phyloP scores from a whole-genome alignment of 2,797 vertebrate genomes.

The Centroberyx gerrardi region DNA sequence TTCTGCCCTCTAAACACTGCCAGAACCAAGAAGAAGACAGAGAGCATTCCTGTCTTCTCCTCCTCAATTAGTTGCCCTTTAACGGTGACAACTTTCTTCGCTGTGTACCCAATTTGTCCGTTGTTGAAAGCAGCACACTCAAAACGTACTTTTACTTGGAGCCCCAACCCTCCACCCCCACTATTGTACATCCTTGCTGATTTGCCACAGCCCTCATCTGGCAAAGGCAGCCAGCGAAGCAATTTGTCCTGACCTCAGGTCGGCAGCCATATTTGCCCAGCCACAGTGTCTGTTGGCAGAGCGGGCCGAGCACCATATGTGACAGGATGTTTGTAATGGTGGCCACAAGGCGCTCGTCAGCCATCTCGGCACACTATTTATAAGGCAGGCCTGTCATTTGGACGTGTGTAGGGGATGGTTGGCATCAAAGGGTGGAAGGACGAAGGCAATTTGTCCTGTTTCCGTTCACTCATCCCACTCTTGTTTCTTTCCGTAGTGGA shows the following conservation, averaged over 20 bases:
- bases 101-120: neutral
- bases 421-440: slow-evolving; percentile 37
- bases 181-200: slow-evolving; percentile 12
- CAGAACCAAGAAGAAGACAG: too few relatives aligned
- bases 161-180: slow-evolving; percentile 1
- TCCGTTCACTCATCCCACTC: slow-evolving; percentile 42
- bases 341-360: slow-evolving; percentile 53
- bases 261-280: slow-evolving; percentile 65
- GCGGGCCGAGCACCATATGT: slow-evolving; percentile 71
- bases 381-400: slow-evolving; percentile 59
- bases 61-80: neutral
- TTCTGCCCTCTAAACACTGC: too few relatives aligned
- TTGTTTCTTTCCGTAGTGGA: slow-evolving; percentile 22
- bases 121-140: neutral
- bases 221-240: slow-evolving; percentile 57
- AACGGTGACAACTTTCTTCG: neutral
- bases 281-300: slow-evolving; percentile 72
- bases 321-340: slow-evolving; percentile 67
- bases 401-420: slow-evolving; percentile 23
- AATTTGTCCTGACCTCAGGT: slow-evolving; percentile 74
- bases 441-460: slow-evolving; percentile 51
- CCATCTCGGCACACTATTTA: slow-evolving; percentile 54
- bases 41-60: neutral
- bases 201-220: slow-evolving; percentile 64
- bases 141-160: neutral